phyloP scores from a whole-genome alignment of 2,888 invertebrate species.

The Carabus problematicus region DNA sequence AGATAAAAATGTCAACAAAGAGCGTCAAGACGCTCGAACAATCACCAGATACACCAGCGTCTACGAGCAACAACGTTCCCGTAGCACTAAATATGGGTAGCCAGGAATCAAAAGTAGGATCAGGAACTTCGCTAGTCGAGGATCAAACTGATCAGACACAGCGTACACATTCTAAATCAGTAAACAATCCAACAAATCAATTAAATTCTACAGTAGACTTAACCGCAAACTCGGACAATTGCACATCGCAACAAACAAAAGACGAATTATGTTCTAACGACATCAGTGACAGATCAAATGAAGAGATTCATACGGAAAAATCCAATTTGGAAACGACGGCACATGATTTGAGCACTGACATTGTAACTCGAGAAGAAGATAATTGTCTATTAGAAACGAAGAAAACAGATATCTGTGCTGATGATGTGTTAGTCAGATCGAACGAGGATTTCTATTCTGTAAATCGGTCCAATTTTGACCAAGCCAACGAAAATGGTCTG shows the following conservation, averaged over 20 bases:
- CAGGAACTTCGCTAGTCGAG: slow-evolving; percentile 6
- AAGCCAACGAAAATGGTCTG: too few relatives aligned
- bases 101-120: slow-evolving; percentile 22
- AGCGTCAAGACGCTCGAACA: slow-evolving; percentile 25
- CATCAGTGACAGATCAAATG: too few relatives aligned
- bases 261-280: too few relatives aligned
- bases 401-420: neutral
- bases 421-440: neutral
- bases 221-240: too few relatives aligned
- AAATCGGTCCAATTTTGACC: neutral
- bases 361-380: too few relatives aligned
- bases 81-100: slow-evolving; percentile 26
- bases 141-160: slow-evolving; percentile 46
- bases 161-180: slow-evolving; percentile 52
- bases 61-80: slow-evolving; percentile 13
- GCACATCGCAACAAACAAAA: too few relatives aligned
- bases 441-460: neutral
- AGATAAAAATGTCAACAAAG: slow-evolving; percentile 49
- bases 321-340: too few relatives aligned
- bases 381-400: too few relatives aligned
- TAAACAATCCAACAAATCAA: slow-evolving; percentile 49
- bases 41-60: slow-evolving; percentile 3
- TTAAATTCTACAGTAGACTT: slow-evolving; percentile 36
- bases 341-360: too few relatives aligned
- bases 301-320: too few relatives aligned